Percentiles rank a stretch among this genome's conserved stretches.
Evolutionary conservation across 2,888 invertebrate genomes (phyloP).

Genomic region (Lamellibrachia satsuma): DNA sequence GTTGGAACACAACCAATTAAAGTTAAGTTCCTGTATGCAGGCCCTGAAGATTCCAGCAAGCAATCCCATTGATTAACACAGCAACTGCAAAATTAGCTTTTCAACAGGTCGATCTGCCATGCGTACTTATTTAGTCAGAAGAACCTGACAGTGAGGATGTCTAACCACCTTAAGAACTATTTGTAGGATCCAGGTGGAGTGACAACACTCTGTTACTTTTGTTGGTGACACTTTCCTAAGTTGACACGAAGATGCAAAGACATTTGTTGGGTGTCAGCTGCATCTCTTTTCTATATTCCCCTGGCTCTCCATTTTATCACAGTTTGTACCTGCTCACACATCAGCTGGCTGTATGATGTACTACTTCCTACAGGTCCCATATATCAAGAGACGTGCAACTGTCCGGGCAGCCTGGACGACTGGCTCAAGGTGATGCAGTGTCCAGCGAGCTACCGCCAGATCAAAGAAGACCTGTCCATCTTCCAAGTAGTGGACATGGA

Average conservation of each 20-base stretch:
- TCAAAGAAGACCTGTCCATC: slow-evolving; percentile 69
- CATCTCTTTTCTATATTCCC: background rate
- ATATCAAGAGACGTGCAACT: slow-evolving; percentile 85
- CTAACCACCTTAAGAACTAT: background rate
- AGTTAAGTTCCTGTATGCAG: too few relatives aligned
- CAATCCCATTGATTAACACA: too few relatives aligned
- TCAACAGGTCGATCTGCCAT: too few relatives aligned
- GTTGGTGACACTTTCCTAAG: background rate
- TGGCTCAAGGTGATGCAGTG: slow-evolving; percentile 77
- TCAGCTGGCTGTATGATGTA: background rate
- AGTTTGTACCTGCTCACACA: too few relatives aligned
- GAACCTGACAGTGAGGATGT: background rate
- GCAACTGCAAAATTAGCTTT: too few relatives aligned
- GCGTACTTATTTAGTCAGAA: too few relatives aligned
- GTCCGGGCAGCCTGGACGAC: slow-evolving; percentile 75
- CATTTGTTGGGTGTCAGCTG: background rate
- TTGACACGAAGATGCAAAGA: background rate
- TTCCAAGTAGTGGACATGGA: slow-evolving; percentile 76
- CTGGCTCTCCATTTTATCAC: background rate
- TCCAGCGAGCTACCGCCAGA: slow-evolving; percentile 72
- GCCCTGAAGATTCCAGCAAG: too few relatives aligned
- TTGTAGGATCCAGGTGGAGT: background rate
- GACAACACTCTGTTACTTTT: background rate
- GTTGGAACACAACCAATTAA: too few relatives aligned
- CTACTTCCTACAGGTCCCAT: slow-evolving; percentile 71